A percentile compares a stretch with the other conserved stretches of the same genome.
phyloP scores from a whole-genome alignment of 2,113 vertebrate genomes.

The Irena cyanogastra region DNA sequence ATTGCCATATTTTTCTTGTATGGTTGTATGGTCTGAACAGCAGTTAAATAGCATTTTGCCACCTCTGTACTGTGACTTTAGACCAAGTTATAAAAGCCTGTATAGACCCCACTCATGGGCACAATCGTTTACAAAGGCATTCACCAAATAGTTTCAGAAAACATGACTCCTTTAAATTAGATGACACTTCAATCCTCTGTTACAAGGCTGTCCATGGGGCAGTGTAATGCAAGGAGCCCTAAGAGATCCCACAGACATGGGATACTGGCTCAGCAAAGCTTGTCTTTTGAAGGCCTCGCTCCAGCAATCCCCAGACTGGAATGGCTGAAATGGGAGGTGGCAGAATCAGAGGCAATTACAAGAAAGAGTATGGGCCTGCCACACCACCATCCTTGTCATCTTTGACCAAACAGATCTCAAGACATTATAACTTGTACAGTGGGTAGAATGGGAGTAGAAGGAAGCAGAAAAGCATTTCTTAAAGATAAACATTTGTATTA shows the following conservation, averaged over 20 bases:
- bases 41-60: not conserved
- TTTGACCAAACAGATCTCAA: not conserved
- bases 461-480: not conserved
- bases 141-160: not conserved
- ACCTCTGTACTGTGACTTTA: not conserved
- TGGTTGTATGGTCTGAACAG: not conserved
- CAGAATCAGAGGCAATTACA: not conserved
- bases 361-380: not conserved
- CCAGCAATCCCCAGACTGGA: no score
- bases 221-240: not conserved
- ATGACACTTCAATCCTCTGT: not conserved
- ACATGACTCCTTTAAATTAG: not conserved
- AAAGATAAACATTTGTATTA: not conserved
- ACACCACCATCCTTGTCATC: not conserved
- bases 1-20: not conserved
- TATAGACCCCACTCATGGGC: not conserved
- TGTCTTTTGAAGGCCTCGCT: accelerated
- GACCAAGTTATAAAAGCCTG: not conserved
- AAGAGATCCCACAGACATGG: not conserved
- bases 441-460: not conserved
- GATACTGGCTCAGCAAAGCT: not conserved
- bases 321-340: not conserved
- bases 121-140: not conserved
- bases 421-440: not conserved
- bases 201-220: not conserved